These are phyloP conservation scores for Lucifuga dentata DNA, from an alignment of 2,113 vertebrate species.

Conservation along the genomic window DNA sequence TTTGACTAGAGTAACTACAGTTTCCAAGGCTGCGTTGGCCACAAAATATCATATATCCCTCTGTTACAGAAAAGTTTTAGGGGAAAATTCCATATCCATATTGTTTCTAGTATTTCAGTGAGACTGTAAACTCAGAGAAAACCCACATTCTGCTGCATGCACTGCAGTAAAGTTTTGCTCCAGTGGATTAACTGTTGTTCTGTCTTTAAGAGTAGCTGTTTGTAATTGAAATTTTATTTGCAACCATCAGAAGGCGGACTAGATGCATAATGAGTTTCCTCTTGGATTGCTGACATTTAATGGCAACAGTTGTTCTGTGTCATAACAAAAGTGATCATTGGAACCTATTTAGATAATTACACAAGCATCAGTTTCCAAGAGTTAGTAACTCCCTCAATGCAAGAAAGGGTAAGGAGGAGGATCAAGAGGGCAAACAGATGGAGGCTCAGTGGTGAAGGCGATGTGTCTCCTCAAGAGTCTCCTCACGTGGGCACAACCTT, in stretches of 20 bases:
- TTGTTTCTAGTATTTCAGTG: conserved; percentile 39
- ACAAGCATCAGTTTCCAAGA: conserved; percentile 21
- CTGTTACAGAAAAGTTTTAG: conserved; percentile 42
- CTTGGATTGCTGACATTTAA: neutral
- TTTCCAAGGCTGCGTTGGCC: conserved; percentile 59
- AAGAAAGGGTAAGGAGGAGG: conserved; percentile 32
- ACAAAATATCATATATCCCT: conserved; percentile 64
- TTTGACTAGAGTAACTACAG: conserved; percentile 64
- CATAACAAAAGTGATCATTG: conserved; percentile 20
- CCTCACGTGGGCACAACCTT: conserved; percentile 67
- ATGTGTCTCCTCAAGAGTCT: conserved; percentile 50
- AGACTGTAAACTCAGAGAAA: conserved; percentile 12
- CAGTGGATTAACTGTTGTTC: conserved; percentile 15
- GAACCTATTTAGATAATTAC: conserved; percentile 3
- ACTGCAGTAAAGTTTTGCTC: conserved; percentile 41
- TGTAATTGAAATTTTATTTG: conserved; percentile 4
- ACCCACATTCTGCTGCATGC: conserved; percentile 26
- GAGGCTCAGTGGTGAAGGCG: conserved; percentile 66
- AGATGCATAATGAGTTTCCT: conserved; percentile 5
- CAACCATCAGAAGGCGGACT: neutral
- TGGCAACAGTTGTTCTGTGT: conserved; percentile 15
- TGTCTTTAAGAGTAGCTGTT: conserved; percentile 20
- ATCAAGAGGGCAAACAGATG: conserved; percentile 70
- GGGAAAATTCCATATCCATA: conserved; percentile 43
- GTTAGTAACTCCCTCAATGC: conserved; percentile 8